Percentiles rank a stretch among this genome's conserved stretches.
Evolutionary conservation across 2,113 vertebrate species (phyloP).

Genomic region (Actenoides hombroni): DNA sequence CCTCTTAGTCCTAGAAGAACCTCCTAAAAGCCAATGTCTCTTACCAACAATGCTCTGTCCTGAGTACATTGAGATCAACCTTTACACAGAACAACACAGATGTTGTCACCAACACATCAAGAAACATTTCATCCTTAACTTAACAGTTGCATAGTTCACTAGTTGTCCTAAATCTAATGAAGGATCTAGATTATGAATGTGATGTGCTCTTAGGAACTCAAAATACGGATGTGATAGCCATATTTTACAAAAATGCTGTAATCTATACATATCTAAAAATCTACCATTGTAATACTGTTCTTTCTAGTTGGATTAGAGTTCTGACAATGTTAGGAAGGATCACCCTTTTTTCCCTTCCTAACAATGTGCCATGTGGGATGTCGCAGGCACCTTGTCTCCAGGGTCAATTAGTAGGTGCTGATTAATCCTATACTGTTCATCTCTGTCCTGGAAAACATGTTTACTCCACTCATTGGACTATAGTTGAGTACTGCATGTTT

Average conservation of each 20-base stretch:
- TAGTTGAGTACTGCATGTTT: not conserved
- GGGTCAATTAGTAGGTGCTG: not conserved
- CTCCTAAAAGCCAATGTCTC: not conserved
- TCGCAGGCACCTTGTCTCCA: not conserved
- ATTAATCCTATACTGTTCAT: not conserved
- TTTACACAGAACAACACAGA: not conserved
- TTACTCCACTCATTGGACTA: not conserved
- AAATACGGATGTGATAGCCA: not conserved
- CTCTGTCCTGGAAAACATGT: not conserved
- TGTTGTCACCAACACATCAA: not conserved
- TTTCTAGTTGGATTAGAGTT: not conserved
- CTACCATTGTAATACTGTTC: not conserved
- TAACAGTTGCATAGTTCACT: not conserved
- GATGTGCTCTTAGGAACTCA: not conserved
- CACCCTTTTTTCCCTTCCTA: not conserved
- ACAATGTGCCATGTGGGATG: fast-evolving
- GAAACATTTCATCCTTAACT: not conserved
- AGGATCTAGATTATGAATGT: not conserved
- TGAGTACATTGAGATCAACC: not conserved
- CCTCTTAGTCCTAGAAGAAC: not conserved
- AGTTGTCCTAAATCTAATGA: not conserved
- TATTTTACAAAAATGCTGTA: not conserved
- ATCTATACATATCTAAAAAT: not conserved
- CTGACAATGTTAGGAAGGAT: not conserved
- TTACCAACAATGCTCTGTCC: not conserved